phyloP scores from a whole-genome alignment of 2,888 invertebrate species.

The Agrenia bidenticulata region DNA sequence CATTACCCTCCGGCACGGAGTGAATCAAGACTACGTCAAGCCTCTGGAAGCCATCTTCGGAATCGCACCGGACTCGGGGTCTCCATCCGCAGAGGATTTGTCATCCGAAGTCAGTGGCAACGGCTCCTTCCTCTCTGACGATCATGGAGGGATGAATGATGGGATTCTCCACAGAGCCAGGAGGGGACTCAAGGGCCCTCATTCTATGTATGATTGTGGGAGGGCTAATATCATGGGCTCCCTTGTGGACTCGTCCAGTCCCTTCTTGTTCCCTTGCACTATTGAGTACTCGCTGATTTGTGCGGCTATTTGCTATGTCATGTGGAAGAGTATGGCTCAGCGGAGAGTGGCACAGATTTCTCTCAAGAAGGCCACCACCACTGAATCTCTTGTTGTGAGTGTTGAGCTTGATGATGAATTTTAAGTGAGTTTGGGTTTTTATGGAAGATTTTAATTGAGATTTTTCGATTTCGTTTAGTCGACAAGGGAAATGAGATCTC shows the following conservation, averaged over 20 bases:
- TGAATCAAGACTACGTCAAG: conserved; percentile 15
- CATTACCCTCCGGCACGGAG: conserved; percentile 34
- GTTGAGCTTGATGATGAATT: background rate
- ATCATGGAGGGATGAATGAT: background rate
- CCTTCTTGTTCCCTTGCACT: conserved; percentile 84
- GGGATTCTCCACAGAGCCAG: conserved; percentile 20
- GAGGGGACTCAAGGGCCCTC: conserved; percentile 46
- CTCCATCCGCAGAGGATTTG: background rate
- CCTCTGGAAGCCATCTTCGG: conserved; percentile 9
- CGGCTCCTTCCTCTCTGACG: background rate
- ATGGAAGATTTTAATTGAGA: background rate
- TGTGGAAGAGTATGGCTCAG: conserved; percentile 56
- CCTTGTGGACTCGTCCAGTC: conserved; percentile 67
- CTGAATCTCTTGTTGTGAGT: conserved; percentile 19
- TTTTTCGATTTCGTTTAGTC: conserved; percentile 6
- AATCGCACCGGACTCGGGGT: background rate
- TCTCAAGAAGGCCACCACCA: conserved; percentile 31
- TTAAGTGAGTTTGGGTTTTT: too few relatives aligned
- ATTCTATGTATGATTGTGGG: conserved; percentile 55
- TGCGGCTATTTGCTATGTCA: conserved; percentile 54
- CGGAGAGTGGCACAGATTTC: conserved; percentile 32
- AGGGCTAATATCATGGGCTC: conserved; percentile 62
- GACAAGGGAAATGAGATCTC: conserved; percentile 62
- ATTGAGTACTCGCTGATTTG: conserved; percentile 84
- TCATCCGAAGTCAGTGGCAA: background rate